Percentiles rank a stretch among this genome's conserved stretches.
phyloP scores from a whole-genome alignment of 2,797 vertebrate genomes.

The Myiotriccus ornatus region DNA sequence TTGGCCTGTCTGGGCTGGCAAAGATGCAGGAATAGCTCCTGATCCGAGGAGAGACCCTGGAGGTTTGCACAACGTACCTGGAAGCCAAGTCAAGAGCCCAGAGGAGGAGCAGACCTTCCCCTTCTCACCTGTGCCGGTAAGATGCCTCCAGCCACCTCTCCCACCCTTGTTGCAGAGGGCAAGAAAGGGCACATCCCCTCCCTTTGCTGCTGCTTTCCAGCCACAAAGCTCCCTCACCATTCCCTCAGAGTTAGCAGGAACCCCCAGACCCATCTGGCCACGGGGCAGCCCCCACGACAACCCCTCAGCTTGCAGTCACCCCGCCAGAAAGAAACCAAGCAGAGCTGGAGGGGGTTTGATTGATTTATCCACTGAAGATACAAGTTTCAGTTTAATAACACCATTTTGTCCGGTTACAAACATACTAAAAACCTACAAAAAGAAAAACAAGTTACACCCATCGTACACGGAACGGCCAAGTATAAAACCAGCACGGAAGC shows the following conservation, averaged over 20 bases:
- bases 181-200: neutral
- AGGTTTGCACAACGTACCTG: neutral
- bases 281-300: rapidly evolving
- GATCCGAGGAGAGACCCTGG: rapidly evolving
- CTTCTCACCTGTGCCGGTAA: neutral
- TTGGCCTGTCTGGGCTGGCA: neutral
- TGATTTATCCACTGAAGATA: conserved; percentile 67
- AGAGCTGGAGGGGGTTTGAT: conserved; percentile 2
- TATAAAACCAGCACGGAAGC: conserved; percentile 58
- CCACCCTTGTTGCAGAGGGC: neutral
- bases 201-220: neutral
- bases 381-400: conserved; percentile 72
- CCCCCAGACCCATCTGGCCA: rapidly evolving
- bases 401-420: conserved; percentile 67
- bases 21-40: neutral
- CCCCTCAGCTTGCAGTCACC: neutral
- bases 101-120: neutral
- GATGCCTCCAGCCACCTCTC: too few species aligned
- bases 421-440: conserved; percentile 73
- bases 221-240: rapidly evolving
- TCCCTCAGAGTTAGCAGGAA: neutral
- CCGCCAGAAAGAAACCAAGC: conserved; percentile 6
- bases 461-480: conserved; percentile 17
- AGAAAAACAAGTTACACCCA: conserved; percentile 50
- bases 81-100: neutral